These are phyloP conservation scores for Collichthys lucidus DNA, from an alignment of 2,113 vertebrate genomes.

Conservation along the genomic window DNA sequence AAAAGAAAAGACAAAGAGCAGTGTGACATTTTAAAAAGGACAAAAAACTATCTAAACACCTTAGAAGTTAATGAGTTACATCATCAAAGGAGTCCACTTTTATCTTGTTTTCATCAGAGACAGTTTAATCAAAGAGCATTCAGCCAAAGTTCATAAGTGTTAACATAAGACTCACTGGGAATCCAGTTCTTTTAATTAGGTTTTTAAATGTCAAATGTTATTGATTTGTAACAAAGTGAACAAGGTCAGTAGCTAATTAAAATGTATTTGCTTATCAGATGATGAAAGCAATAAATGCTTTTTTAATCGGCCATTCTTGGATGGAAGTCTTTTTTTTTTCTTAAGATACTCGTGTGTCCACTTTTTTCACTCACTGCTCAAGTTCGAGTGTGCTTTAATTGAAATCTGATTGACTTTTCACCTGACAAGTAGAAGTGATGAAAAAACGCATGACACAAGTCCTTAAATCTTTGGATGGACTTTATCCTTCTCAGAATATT, in stretches of 20 bases:
- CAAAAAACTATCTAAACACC: neutral
- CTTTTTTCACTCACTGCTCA: neutral
- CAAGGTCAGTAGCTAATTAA: conserved; percentile 74
- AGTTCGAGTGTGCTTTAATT: neutral
- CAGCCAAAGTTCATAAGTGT: conserved; percentile 50
- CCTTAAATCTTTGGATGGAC: neutral
- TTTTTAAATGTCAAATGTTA: conserved; percentile 73
- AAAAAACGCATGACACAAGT: too few relatives aligned
- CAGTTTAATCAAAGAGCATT: conserved; percentile 35
- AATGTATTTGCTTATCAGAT: conserved; percentile 40
- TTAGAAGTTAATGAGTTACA: conserved; percentile 22
- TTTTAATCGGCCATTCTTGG: conserved; percentile 25
- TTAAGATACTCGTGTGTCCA: neutral
- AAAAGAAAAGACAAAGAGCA: neutral
- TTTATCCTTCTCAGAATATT: neutral
- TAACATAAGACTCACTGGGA: conserved; percentile 40
- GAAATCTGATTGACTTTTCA: neutral
- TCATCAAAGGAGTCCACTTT: neutral
- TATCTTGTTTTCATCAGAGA: conserved; percentile 27
- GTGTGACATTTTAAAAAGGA: conserved; percentile 3
- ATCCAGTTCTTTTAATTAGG: conserved; percentile 64
- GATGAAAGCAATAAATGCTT: conserved; percentile 57
- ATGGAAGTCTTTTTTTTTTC: neutral
- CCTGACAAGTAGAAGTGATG: neutral
- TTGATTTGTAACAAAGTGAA: conserved; percentile 65